These are phyloP conservation scores for Arvicanthis niloticus DNA, from an alignment of 2,113 vertebrate species.

Conservation along the genomic window DNA sequence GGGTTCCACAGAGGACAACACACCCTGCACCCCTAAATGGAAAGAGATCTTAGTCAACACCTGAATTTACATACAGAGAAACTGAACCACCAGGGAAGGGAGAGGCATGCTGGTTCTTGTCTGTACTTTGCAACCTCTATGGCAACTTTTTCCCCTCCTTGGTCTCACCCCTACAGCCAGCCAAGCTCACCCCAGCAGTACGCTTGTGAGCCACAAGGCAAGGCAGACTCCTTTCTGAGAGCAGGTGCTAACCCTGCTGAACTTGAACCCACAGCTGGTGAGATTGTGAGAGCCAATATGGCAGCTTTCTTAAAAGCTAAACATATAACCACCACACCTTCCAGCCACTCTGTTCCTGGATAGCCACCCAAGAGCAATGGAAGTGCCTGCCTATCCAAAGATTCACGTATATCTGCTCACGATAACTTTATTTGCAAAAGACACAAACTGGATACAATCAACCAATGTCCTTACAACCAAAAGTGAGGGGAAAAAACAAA, in stretches of 20 bases:
- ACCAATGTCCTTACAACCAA: neutral
- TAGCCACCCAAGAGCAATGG: neutral
- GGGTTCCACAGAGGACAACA: neutral
- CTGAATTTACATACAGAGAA: neutral
- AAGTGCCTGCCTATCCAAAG: rapidly evolving
- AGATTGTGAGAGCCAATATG: rapidly evolving
- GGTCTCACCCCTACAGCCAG: neutral
- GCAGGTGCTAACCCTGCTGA: neutral
- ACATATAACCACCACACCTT: rapidly evolving
- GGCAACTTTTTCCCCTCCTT: neutral
- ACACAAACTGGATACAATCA: neutral
- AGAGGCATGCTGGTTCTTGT: neutral
- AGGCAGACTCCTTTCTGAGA: rapidly evolving
- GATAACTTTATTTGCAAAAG: neutral
- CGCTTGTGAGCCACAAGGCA: rapidly evolving
- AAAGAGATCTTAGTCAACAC: neutral
- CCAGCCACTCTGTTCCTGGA: neutral
- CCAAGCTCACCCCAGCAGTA: rapidly evolving
- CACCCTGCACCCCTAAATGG: neutral
- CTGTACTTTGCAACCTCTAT: neutral
- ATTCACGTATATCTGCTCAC: rapidly evolving
- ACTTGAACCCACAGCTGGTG: neutral
- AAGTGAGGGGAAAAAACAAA: no score
- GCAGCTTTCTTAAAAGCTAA: neutral
- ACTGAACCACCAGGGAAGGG: neutral